Base-by-base conservation (phyloP, 2,888 invertebrate species). In the Eilema caniola region DNA sequence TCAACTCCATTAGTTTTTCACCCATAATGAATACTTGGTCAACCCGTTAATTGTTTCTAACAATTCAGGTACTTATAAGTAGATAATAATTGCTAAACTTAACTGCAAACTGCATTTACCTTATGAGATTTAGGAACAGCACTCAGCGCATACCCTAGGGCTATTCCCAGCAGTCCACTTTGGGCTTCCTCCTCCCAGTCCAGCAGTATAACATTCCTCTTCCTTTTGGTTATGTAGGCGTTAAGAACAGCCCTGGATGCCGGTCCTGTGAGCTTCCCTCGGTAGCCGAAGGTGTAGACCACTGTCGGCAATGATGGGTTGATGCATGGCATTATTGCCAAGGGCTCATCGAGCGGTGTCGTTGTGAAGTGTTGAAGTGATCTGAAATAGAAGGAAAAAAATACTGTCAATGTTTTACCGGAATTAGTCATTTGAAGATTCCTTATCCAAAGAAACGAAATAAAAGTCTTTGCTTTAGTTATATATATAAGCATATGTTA, bases 171-270 rank as follows among this genome's bases (percentile, higher is more conserved):
- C 10, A 89, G 11, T 0, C 93, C 92, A 62, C 91, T 91, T 33
- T 78, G 86, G 0, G 95, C 95, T 75, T 95, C 95, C 41, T 92
- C 87, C 70, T 95, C 90, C 95, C 95, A 95, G 70, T 95, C 94
- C 16, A 95, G 70, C 0, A 95, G 88, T 2, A 95, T 69, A 0
- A 95, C 89, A 74, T 95, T 95, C 61, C 89, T 89, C 82, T 92
- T 95, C 82, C 76, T 90, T 66, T 85, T 92, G 3, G 80, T 79
- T 62, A 95, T 80, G 73, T 94, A 94, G 1, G 93, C 90, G 2
- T 77, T 69, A 10, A 95, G 78, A 0, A 95, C 88, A 0, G 94
- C 91, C 0, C 85, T 92, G 24, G 95, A 94, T 0, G 94, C 95
- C 0, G 93, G 93, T 0, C 95, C 95, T 5, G 81, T 66, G 0